Evolutionary conservation across 53 echinoderm and acorn worm genomes (phyloP).

Genomic region (Paracentrotus lividus): DNA sequence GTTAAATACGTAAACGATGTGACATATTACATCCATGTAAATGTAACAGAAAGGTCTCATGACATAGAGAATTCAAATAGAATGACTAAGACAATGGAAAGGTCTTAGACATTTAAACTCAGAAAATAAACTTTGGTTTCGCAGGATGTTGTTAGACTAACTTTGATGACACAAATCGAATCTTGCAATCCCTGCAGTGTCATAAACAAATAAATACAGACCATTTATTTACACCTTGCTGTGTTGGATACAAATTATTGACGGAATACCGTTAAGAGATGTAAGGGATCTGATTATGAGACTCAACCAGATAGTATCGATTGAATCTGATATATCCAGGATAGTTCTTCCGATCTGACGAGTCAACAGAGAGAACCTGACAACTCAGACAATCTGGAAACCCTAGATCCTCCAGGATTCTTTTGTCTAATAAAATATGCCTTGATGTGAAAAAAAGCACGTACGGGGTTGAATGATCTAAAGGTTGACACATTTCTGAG

Average conservation of each 20-base stretch:
- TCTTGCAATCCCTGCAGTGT: background rate
- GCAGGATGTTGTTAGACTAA: background rate
- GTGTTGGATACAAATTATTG: background rate
- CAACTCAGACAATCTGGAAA: background rate
- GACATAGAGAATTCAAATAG: no score
- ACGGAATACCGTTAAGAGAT: constrained; percentile 17
- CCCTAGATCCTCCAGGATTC: background rate
- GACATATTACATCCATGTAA: no score
- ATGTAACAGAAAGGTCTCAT: no score
- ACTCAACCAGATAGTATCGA: constrained; percentile 26
- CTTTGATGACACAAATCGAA: background rate
- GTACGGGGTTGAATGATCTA: background rate
- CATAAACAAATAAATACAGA: background rate
- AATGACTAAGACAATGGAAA: background rate
- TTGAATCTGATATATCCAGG: background rate
- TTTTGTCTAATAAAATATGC: background rate
- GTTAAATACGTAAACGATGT: no score
- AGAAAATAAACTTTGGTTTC: background rate
- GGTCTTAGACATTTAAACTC: background rate
- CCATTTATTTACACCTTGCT: background rate
- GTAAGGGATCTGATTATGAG: constrained; percentile 7
- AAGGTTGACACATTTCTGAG: background rate
- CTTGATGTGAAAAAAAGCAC: background rate
- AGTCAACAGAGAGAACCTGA: background rate
- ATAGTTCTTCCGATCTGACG: constrained; percentile 1